Conservation (phyloP, 2,797 vertebrate genomes). For the Carcharodon carcharias region DNA sequence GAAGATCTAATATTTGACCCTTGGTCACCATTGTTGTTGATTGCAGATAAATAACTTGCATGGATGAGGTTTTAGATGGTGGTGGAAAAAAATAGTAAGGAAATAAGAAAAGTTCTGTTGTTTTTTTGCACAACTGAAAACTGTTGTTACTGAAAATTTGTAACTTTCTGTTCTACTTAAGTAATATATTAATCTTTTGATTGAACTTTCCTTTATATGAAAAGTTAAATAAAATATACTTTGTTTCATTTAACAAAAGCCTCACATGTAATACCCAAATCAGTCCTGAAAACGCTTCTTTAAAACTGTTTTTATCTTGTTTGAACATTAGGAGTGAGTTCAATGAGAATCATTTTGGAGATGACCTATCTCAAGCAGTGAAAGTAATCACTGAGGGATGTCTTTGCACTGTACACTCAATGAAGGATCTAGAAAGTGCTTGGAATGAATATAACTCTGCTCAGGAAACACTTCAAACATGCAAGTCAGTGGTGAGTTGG, state of each 20-base stretch:
- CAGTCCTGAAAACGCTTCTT: background rate
- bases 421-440: constrained; percentile 53
- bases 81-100: background rate
- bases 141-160: background rate
- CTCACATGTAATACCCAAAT: background rate
- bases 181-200: background rate
- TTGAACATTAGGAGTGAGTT: background rate
- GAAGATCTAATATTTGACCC: background rate
- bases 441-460: constrained; percentile 55
- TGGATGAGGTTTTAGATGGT: background rate
- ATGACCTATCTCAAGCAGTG: constrained; percentile 58
- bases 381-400: constrained; percentile 50
- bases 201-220: background rate
- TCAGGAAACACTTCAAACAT: constrained; percentile 55
- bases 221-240: background rate
- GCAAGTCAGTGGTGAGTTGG: constrained; percentile 51
- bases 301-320: constrained; percentile 33
- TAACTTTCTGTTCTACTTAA: background rate
- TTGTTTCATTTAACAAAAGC: background rate
- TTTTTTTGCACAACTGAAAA: background rate
- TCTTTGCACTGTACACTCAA: constrained; percentile 47
- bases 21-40: background rate
- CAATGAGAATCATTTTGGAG: constrained; percentile 46
- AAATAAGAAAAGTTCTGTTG: background rate
- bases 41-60: background rate